Conservation (phyloP, 2,797 vertebrate genomes). For the Chelmon rostratus region DNA sequence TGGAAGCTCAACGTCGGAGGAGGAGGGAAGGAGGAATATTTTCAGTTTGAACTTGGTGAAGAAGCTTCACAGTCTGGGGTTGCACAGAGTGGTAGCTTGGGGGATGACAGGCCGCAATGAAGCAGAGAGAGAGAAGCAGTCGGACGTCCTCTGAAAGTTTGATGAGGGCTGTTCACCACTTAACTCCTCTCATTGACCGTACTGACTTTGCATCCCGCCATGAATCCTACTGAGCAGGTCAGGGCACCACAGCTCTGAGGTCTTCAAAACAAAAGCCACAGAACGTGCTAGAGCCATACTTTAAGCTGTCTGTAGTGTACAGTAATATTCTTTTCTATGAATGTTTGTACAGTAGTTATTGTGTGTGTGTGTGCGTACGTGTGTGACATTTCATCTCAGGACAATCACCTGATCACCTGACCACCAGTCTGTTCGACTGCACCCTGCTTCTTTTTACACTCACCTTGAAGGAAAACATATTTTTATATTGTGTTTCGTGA, state of each 20-base stretch:
- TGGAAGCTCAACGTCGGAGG: constrained; percentile 16
- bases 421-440: constrained; percentile 38
- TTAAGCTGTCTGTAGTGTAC: constrained; percentile 37
- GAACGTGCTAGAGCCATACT: constrained; percentile 65
- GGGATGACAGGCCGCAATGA: constrained; percentile 61
- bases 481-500: constrained; percentile 69
- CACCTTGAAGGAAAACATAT: constrained; percentile 23
- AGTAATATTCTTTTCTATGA: constrained; percentile 58
- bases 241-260: constrained; percentile 45
- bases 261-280: constrained; percentile 57
- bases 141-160: constrained; percentile 35
- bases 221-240: constrained; percentile 56
- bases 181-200: constrained; percentile 40
- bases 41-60: constrained; percentile 90
- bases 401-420: constrained; percentile 59
- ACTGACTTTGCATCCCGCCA: constrained; percentile 66
- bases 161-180: constrained; percentile 33
- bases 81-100: constrained; percentile 86
- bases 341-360: constrained; percentile 42
- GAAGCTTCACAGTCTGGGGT: constrained; percentile 87
- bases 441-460: constrained; percentile 46
- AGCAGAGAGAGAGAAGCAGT: constrained; percentile 37
- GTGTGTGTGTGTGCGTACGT: constrained; percentile 12
- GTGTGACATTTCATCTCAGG: constrained; percentile 71
- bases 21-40: constrained; percentile 64